phyloP scores from a whole-genome alignment of 2,888 invertebrate species.

The Antheraea assamensis region DNA sequence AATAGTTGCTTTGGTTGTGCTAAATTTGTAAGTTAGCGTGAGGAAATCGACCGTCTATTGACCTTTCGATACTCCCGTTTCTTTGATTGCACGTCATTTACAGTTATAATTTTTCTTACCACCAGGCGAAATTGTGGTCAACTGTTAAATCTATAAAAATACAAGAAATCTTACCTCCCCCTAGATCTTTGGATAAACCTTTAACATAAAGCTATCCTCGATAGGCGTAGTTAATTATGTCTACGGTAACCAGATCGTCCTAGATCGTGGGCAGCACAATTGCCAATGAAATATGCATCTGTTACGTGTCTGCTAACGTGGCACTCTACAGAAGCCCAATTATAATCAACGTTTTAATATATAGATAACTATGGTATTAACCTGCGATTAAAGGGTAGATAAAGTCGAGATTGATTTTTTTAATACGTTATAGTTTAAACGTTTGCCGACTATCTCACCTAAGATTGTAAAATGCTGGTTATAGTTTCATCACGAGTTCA shows the following conservation, averaged over 20 bases:
- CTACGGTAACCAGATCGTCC: conserved; percentile 24
- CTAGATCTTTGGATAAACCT: background rate
- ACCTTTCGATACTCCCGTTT: background rate
- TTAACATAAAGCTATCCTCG: background rate
- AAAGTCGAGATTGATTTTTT: background rate
- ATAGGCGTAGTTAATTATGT: background rate
- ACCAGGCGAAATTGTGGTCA: background rate
- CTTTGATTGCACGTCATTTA: background rate
- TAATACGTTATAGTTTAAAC: background rate
- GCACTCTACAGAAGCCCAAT: conserved; percentile 5
- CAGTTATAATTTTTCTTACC: background rate
- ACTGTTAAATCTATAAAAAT: background rate
- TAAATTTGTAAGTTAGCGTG: background rate
- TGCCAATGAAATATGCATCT: conserved; percentile 77
- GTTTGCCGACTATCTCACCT: background rate
- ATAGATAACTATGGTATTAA: background rate
- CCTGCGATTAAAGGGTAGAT: background rate
- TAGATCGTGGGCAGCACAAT: conserved; percentile 56
- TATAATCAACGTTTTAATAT: background rate
- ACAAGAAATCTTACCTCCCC: background rate
- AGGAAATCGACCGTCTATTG: background rate
- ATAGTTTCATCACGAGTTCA: no score
- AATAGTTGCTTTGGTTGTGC: background rate
- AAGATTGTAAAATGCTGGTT: background rate
- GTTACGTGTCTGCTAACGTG: conserved; percentile 60